Percentiles rank a stretch among this genome's conserved stretches.
Evolutionary conservation across 2,113 vertebrate species (phyloP).

Genomic region (Benitochromis conjunctus): DNA sequence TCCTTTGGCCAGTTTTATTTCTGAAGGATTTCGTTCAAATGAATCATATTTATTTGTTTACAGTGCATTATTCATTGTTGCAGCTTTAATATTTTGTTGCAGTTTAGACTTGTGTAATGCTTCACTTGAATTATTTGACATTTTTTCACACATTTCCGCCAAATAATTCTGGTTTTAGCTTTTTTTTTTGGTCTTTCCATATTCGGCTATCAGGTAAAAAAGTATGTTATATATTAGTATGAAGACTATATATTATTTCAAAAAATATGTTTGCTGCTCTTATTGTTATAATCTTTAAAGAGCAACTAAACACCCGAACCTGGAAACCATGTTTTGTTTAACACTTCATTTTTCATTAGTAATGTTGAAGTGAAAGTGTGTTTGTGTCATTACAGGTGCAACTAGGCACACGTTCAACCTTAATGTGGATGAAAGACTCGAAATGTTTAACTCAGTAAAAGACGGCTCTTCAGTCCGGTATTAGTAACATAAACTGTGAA

Average conservation of each 20-base stretch:
- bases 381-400: neutral
- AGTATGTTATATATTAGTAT: neutral
- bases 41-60: slow-evolving; percentile 70
- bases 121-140: slow-evolving; percentile 52
- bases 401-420: neutral
- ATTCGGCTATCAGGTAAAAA: neutral
- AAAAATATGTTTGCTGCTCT: neutral
- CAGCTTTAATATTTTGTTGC: slow-evolving; percentile 38
- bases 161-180: neutral
- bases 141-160: neutral
- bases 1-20: slow-evolving; percentile 48
- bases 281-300: neutral
- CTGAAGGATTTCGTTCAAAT: slow-evolving; percentile 62
- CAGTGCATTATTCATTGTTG: slow-evolving; percentile 42
- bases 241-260: neutral
- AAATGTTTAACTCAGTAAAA: neutral
- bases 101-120: slow-evolving; percentile 24
- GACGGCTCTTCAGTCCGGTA: neutral
- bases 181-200: neutral
- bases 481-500: neutral
- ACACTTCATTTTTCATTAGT: neutral
- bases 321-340: neutral
- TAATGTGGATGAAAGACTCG: neutral
- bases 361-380: neutral
- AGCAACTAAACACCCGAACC: neutral